Base-by-base conservation (phyloP, 2,113 vertebrate species). In the Epinephelus moara region DNA sequence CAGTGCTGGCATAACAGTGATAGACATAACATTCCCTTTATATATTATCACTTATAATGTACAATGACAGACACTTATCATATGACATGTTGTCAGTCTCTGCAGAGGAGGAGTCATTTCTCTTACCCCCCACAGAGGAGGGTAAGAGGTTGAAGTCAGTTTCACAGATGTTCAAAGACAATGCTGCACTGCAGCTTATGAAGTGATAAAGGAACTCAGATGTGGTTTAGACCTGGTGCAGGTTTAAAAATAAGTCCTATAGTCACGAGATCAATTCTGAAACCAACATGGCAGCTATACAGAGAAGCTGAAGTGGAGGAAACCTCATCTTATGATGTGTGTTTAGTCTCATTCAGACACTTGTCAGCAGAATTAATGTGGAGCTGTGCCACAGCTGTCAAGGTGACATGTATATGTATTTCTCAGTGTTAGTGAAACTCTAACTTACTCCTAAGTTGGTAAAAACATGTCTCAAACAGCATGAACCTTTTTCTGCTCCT, bases 201-300 rank as follows among this genome's bases (percentile, higher is more conserved):
- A 56, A 55, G 50, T 45, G 62, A 52, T 42, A 18, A 68, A 53
- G 47, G 61, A 42, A 15, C n/a, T 60, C 47, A 18, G 60, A 50
- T 52, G 56, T 23, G 30, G 49, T 59, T 3, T 3, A 61, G 40
- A 63, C 23, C 6, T 49, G 45, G 37, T 6, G 9, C 45, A 13
- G 60, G 61, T 80, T 83, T 53, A 80, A 76, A 80, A 76, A 73
- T 3, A 77, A 5, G 27, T 55, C 57, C 9, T 64, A 2, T 11
- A 19, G 14, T 76, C 21, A 17, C 45, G 7, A 30, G 42, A 71
- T 80, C 21, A 59, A 11, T 56, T 68, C 19, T 23, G 47, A 84
- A 59, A 72, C 25, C 37, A 9, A 53, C 18, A 21, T 18, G 2
- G 42, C 49, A 57, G 12, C 63, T 50, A 25, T 50, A 40, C 17